phyloP scores from a whole-genome alignment of 2,113 vertebrate species.

The Chaetodon trifascialis region DNA sequence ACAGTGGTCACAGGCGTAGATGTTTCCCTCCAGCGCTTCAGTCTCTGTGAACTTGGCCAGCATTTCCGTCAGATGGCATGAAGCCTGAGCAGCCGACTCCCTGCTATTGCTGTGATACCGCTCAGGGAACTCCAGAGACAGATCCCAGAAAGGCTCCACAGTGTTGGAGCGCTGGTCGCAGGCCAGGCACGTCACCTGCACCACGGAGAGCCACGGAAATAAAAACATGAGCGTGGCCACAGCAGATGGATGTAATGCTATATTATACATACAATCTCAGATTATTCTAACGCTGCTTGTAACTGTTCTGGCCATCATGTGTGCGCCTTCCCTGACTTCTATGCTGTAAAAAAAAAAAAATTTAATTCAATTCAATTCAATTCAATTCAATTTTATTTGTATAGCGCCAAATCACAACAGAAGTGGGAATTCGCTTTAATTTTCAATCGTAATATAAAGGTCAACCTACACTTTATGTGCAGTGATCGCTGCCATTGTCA shows the following conservation, averaged over 20 bases:
- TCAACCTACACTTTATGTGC: neutral
- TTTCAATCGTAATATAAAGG: neutral
- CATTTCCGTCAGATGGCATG: slow-evolving; percentile 96
- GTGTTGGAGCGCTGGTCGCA: slow-evolving; percentile 97
- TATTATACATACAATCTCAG: neutral
- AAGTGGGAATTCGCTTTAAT: neutral
- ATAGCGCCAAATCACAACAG: too few relatives aligned
- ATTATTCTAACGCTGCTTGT: neutral
- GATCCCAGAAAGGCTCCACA: slow-evolving; percentile 98
- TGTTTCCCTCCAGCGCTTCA: slow-evolving; percentile 96
- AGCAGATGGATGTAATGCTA: neutral
- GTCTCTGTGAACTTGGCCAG: slow-evolving; percentile 98
- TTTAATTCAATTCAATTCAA: too few relatives aligned
- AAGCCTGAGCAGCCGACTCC: slow-evolving; percentile 76
- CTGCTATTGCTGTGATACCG: slow-evolving; percentile 90
- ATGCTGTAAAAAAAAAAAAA: too few relatives aligned
- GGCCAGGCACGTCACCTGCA: slow-evolving; percentile 94
- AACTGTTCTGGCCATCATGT: too few relatives aligned
- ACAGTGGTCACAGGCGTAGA: slow-evolving; percentile 97
- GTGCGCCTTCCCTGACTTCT: neutral
- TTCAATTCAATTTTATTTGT: too few relatives aligned
- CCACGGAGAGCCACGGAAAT: accelerated
- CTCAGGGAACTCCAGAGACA: slow-evolving; percentile 97
- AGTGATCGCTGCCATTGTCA: neutral
- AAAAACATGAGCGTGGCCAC: neutral